phyloP scores from a whole-genome alignment of 2,888 invertebrate species.

The Pandemis cinnamomeana region DNA sequence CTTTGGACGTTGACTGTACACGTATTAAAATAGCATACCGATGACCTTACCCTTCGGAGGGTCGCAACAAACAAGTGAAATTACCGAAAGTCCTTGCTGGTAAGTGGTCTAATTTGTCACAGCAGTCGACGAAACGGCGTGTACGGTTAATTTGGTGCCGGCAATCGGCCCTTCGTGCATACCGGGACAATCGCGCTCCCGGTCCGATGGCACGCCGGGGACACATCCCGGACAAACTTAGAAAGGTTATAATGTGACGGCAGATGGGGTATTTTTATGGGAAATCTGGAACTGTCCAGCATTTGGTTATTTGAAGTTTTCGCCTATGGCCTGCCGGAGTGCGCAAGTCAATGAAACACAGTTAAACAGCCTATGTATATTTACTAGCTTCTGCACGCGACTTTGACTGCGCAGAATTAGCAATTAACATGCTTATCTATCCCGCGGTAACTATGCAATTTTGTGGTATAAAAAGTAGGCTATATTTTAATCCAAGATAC shows the following conservation, averaged over 20 bases:
- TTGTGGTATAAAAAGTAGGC: too few relatives aligned
- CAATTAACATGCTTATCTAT: too few relatives aligned
- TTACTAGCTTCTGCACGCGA: too few relatives aligned
- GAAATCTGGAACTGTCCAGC: too few relatives aligned
- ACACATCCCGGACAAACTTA: conserved; percentile 19
- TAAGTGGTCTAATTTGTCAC: conserved; percentile 31
- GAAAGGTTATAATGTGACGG: conserved; percentile 17
- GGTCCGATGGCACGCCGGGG: not conserved
- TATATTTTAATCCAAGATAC: too few relatives aligned
- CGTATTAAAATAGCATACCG: not conserved
- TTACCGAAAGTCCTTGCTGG: conserved; percentile 19
- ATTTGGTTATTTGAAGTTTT: too few relatives aligned
- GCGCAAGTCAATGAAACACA: too few relatives aligned
- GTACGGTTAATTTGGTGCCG: conserved; percentile 25
- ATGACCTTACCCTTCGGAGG: conserved; percentile 7
- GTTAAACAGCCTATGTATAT: too few relatives aligned
- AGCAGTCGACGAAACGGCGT: conserved; percentile 26
- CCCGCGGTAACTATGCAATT: too few relatives aligned
- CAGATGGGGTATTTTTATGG: conserved; percentile 1
- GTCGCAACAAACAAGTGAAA: conserved; percentile 28
- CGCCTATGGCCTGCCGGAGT: too few relatives aligned
- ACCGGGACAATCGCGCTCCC: not conserved
- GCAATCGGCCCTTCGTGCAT: conserved; percentile 23
- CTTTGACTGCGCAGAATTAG: too few relatives aligned
- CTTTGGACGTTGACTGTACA: too few relatives aligned